phyloP scores from a whole-genome alignment of 2,113 vertebrate genomes.

The Oncorhynchus keta region DNA sequence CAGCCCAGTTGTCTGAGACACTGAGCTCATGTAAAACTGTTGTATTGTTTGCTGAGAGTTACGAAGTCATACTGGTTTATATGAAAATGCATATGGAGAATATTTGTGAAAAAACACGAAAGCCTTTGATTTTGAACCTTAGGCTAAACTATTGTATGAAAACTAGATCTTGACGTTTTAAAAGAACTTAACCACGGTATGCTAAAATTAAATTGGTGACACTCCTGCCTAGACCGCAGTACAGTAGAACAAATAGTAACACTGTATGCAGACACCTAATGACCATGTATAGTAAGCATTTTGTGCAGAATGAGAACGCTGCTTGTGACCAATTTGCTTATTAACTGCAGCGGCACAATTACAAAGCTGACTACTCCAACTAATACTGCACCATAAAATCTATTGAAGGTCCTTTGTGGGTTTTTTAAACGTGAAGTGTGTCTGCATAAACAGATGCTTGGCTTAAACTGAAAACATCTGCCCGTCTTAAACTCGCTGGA shows the following conservation, averaged over 20 bases:
- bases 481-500: slow-evolving; percentile 74
- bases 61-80: neutral
- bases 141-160: too few relatives aligned
- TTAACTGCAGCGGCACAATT: slow-evolving; percentile 72
- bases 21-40: neutral
- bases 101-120: slow-evolving; percentile 35
- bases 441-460: slow-evolving; percentile 79
- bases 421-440: slow-evolving; percentile 70
- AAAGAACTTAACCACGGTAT: too few relatives aligned
- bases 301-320: slow-evolving; percentile 63
- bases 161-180: too few relatives aligned
- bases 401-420: slow-evolving; percentile 71
- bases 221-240: slow-evolving; percentile 16
- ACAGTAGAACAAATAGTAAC: neutral
- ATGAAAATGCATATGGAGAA: neutral
- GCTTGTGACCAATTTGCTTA: slow-evolving; percentile 73
- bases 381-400: slow-evolving; percentile 73
- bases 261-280: slow-evolving; percentile 28
- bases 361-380: slow-evolving; percentile 70
- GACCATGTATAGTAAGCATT: slow-evolving; percentile 50
- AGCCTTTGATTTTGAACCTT: too few relatives aligned
- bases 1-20: slow-evolving; percentile 17
- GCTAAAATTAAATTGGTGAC: neutral
- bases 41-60: neutral
- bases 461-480: slow-evolving; percentile 77